Evolutionary conservation across 2,797 vertebrate species (phyloP), one percentile per base, ranked within the genome.

Genomic region (Siniperca undulata): DNA sequence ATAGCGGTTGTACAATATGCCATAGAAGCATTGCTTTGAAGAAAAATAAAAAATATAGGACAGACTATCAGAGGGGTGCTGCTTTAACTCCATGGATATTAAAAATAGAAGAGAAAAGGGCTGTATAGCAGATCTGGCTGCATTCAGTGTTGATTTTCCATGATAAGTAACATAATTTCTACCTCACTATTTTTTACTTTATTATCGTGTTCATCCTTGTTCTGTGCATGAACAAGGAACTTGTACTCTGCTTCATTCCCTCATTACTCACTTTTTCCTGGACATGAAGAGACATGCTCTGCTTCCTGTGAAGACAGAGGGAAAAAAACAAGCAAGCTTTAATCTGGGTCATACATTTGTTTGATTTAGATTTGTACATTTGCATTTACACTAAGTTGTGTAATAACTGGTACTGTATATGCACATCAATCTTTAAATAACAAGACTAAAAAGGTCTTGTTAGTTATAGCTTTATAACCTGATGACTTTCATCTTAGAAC

Each of bases 231-330:
- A 60, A 13, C n/a, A n/a, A n/a, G n/a, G n/a, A n/a, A n/a, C n/a
- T 12, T 46, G 6, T 50, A n/a, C 19, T 22, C n/a, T n/a, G 20
- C 38, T 59, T 53, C 14, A 69, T 74, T 50, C 13, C 38, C 24
- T 78, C 14, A 56, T 76, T 83, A 97, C 97, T 98, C 95, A 97
- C 97, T 97, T 91, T 96, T 95, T 93, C 89, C 96, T 86, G 94
- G 94, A 91, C 92, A 84, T 88, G 96, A 95, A 86, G 90, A 93
- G 81, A 95, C 92, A 20, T 89, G 93, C 70, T 96, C 94, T 10
- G 87, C 90, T 88, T 97, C 97, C 98, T 99, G 92, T 78, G 70
- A 91, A 84, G 11, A 90, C 8, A 82, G 17, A 74, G 10, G 67
- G 70, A 65, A 71, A 10, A 1, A 48, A 36, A 58, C 5, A 74